Base-by-base conservation (phyloP, 2,113 vertebrate species). In the Chloropsis cyanopogon region DNA sequence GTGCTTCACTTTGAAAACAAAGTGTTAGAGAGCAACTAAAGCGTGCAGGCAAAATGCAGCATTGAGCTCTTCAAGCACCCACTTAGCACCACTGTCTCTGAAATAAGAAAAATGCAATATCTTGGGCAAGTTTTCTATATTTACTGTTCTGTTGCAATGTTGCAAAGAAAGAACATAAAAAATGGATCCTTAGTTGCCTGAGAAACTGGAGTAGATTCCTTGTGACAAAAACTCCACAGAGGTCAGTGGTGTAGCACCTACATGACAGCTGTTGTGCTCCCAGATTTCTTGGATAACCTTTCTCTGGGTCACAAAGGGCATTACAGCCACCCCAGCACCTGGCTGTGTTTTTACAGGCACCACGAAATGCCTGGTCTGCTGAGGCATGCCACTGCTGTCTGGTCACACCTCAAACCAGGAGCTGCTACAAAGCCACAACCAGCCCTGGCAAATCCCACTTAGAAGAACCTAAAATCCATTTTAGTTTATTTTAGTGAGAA, bases 221-320 rank as follows among this genome's bases (percentile, higher is more conserved):
- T 25, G 26, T 81, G 17, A 59, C 25, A 73, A 79, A 47, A 85
- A 52, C 7, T 47, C 12, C 17, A 5, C 19, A 1, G 14, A 14
- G 11, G 33, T 73, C 19, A 87, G 8, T 6, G 19, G 11, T n/a
- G 7, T 24, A 26, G 54, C 42, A 60, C 10, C 26, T 3, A 6
- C 2, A 0, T 4, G 6, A 25, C 0, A 56, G 18, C 31, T 57
- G 6, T 33, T 9, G 20, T 3, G 8, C 18, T 35, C 31, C 18
- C 16, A 39, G 28, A 61, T 10, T 33, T 23, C 20, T 7, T 1
- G 2, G 16, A 4, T 28, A 11, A 19, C 10, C 6, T 31, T 79
- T 64, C 54, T 15, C 3, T 4, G 5, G 29, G 11, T 35, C 23
- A 18, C 20, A 23, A 1, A 31, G 26, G 25, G 11, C 59, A 28